Conservation (phyloP, 2,797 vertebrate species). For the Xiphorhynchus erythropygius region DNA sequence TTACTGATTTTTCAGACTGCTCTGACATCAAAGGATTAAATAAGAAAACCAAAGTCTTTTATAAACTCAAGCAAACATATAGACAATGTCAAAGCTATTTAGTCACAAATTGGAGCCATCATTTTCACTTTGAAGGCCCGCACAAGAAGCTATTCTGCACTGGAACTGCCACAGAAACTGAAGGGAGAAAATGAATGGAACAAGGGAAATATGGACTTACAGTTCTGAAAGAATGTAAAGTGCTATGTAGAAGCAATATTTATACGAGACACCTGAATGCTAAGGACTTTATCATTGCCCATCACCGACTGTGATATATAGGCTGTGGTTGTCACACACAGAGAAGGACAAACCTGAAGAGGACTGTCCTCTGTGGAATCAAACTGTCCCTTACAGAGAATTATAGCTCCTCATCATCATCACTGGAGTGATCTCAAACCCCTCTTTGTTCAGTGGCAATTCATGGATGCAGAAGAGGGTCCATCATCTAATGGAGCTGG, state of each 20-base stretch:
- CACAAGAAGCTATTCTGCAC: conserved; percentile 34
- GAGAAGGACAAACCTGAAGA: conserved; percentile 7
- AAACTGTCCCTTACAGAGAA: not conserved
- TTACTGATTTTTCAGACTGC: conserved; percentile 46
- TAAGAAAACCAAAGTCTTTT: conserved; percentile 53
- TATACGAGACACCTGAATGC: not conserved
- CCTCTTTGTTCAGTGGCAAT: not conserved
- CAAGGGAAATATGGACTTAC: conserved; percentile 2
- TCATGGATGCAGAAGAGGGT: not conserved
- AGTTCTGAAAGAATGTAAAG: not conserved
- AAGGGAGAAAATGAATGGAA: conserved; percentile 49
- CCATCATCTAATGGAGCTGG: not conserved
- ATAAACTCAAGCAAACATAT: conserved; percentile 39
- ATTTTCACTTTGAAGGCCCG: conserved; percentile 52
- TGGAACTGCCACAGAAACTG: conserved; percentile 47
- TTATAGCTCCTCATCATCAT: not conserved
- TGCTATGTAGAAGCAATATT: conserved; percentile 27
- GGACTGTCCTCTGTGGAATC: conserved; percentile 5
- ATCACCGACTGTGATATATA: not conserved
- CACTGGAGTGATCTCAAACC: not conserved
- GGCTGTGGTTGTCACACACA: not conserved
- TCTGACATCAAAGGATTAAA: conserved; percentile 60
- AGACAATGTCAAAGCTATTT: conserved; percentile 64
- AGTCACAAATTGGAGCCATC: conserved; percentile 59
- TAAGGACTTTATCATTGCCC: not conserved